phyloP scores from a whole-genome alignment of 2,113 vertebrate species.

The Myanophis thanlyinensis region DNA sequence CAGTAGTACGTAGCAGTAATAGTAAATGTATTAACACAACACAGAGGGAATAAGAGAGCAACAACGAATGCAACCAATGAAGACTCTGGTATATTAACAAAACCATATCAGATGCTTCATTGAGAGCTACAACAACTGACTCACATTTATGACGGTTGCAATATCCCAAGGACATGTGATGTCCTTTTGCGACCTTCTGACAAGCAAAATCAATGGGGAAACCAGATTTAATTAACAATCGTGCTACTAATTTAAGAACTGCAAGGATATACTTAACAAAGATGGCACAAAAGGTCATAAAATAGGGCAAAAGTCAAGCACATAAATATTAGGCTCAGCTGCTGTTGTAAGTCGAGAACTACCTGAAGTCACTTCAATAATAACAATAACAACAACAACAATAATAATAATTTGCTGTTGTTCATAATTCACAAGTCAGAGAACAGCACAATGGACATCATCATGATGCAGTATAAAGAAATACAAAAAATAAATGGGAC shows the following conservation, averaged over 20 bases:
- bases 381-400: not conserved
- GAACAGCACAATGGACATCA: constrained; percentile 8
- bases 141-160: no score
- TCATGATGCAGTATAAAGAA: constrained; percentile 1
- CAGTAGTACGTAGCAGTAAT: not conserved
- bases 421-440: not conserved
- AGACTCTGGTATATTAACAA: no score
- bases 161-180: no score
- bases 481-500: constrained; percentile 24
- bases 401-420: not conserved
- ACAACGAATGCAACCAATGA: no score
- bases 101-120: no score
- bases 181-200: no score
- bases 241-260: not conserved
- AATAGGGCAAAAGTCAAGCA: not conserved
- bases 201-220: no score
- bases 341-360: not conserved
- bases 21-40: not conserved
- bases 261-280: no score
- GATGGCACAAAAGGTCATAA: no score
- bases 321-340: not conserved
- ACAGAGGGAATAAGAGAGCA: not conserved
- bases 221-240: not conserved
- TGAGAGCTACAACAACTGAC: no score
- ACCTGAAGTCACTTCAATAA: not conserved